Evolutionary conservation across 2,113 vertebrate genomes (phyloP), one percentile per base, ranked within the genome.

Genomic region (Nematolebias whitei): DNA sequence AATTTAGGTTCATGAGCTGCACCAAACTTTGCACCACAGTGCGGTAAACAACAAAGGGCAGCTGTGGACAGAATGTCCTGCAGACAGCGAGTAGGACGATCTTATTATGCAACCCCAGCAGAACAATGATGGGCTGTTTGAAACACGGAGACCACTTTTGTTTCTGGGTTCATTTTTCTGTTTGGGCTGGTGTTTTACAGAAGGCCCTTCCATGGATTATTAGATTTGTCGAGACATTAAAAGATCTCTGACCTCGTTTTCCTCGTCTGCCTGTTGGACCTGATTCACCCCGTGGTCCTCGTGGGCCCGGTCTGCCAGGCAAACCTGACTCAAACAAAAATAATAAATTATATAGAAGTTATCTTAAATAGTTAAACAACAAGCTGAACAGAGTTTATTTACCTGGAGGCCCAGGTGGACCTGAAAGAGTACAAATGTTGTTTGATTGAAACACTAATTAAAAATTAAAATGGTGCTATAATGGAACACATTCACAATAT

Each of bases 361-460:
- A 23, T 23, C n/a, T n/a, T n/a, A n/a, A n/a, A n/a, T n/a, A n/a
- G n/a, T n/a, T n/a, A n/a, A n/a, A n/a, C n/a, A n/a, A n/a, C n/a
- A n/a, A n/a, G n/a, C n/a, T n/a, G n/a, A n/a, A n/a, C n/a, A n/a
- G n/a, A n/a, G n/a, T 10, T 29, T 6, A 0, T 54, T 90, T 93
- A 96, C 96, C 96, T 93, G 92, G 91, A 16, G 92, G 93, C 53
- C 96, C 96, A 13, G 93, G 92, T 14, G 94, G 94, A 2, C 95
- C 96, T 96, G 68, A 1, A 89, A 38, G 76, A 6, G 57, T 19
- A 66, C 1, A 62, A 49, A 51, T 29, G 57, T 50, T 14, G 20
- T 55, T n/a, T n/a, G n/a, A 29, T 67, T 66, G 12, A 57, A n/a
- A 58, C 9, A 10, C 49, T 41, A 2, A 20, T 1, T 5, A 60